A percentile compares a stretch with the other conserved stretches of the same genome.
These are phyloP conservation scores for Penaeus monodon DNA, from an alignment of 2,888 invertebrate genomes.

Conservation along the genomic window DNA sequence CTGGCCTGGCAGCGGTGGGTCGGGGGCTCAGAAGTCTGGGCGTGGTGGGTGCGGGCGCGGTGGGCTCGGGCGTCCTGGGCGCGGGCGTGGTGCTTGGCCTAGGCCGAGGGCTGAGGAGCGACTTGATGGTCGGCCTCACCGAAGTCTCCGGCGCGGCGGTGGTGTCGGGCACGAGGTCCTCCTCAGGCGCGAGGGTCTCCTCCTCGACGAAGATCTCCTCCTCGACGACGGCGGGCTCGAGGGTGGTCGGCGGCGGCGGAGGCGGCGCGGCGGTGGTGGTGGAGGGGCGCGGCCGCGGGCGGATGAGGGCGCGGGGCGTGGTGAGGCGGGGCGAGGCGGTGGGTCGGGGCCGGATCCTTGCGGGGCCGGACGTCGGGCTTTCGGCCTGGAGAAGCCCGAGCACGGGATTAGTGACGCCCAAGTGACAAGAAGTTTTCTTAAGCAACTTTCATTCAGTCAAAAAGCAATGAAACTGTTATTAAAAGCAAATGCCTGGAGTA, in stretches of 20 bases:
- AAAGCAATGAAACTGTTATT: conserved; percentile 3
- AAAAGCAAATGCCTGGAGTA: background rate
- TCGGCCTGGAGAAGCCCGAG: background rate
- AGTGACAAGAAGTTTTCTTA: too few species aligned
- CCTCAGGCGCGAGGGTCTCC: background rate
- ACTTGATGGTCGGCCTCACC: conserved; percentile 34
- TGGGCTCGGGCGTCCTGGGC: conserved; percentile 30
- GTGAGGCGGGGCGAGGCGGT: background rate
- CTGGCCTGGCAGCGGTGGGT: conserved; percentile 42
- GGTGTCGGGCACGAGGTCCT: conserved; percentile 25
- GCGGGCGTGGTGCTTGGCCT: conserved; percentile 37
- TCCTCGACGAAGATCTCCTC: conserved; percentile 20
- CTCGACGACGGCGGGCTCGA: background rate
- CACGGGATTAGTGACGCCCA: too few species aligned
- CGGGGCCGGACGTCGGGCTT: conserved; percentile 5
- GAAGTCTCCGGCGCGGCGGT: conserved; percentile 35
- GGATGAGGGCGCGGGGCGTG: conserved; percentile 21
- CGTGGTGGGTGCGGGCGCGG: conserved; percentile 27
- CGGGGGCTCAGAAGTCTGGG: conserved; percentile 35
- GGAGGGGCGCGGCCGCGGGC: background rate
- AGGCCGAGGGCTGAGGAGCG: conserved; percentile 10
- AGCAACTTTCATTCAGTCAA: background rate
- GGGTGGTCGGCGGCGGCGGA: background rate
- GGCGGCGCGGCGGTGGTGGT: background rate
- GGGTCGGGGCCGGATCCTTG: conserved; percentile 6